Evolutionary conservation across 2,113 vertebrate species (phyloP).

Genomic region (Oreamnos americanus): DNA sequence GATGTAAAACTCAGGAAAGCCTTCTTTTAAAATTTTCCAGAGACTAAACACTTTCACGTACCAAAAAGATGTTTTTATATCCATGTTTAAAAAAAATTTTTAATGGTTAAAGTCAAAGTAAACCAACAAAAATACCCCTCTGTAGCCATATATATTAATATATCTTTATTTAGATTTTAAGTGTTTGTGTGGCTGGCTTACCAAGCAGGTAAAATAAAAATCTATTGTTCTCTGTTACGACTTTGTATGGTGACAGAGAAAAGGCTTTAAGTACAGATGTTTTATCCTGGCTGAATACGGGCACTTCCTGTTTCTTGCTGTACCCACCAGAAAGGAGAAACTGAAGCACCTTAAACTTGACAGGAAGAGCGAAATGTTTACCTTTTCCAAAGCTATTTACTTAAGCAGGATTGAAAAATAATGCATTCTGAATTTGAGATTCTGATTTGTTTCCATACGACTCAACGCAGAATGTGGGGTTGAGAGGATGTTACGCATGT

Average conservation of each 20-base stretch:
- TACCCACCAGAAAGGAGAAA: background rate
- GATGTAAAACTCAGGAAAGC: constrained; percentile 17
- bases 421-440: background rate
- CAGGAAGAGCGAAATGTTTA: background rate
- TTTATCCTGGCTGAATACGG: background rate
- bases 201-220: constrained; percentile 12
- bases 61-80: constrained; percentile 12
- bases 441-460: background rate
- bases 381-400: background rate
- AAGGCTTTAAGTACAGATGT: background rate
- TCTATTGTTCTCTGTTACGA: background rate
- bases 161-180: constrained; percentile 22
- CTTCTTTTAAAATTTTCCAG: background rate
- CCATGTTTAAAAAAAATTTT: background rate
- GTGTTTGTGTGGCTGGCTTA: background rate
- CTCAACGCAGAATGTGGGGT: background rate
- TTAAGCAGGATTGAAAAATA: background rate
- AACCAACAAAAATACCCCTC: background rate
- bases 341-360: background rate
- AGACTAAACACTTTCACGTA: background rate
- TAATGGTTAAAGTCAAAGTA: background rate
- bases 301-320: background rate
- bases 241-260: background rate
- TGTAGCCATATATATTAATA: background rate
- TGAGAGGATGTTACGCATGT: background rate